phyloP scores from a whole-genome alignment of 1,140 invertebrate genomes.

The Plectus sambesii region DNA sequence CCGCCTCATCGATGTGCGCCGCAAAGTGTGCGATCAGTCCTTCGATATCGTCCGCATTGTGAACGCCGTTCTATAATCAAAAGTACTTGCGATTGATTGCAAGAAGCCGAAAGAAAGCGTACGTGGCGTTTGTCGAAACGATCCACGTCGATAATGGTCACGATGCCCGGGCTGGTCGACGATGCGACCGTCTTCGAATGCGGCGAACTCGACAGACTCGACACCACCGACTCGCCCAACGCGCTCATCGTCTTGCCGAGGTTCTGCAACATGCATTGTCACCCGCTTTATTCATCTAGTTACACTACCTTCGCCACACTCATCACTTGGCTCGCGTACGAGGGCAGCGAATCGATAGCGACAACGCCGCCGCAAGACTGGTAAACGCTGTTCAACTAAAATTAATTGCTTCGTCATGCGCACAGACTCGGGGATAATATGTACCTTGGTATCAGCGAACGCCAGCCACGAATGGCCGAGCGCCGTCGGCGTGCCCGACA shows the following conservation, averaged over 20 bases:
- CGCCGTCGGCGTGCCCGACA: conserved; percentile 68
- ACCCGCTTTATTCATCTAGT: conserved; percentile 13
- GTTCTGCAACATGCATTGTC: conserved; percentile 38
- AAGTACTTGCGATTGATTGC: background rate
- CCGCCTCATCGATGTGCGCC: conserved; percentile 72
- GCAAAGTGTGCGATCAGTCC: conserved; percentile 81
- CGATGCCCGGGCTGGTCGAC: conserved; percentile 59
- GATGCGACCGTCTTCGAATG: conserved; percentile 36
- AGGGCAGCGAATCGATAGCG: conserved; percentile 61
- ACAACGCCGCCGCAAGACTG: conserved; percentile 70
- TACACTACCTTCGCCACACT: conserved; percentile 72
- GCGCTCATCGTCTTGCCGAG: conserved; percentile 55
- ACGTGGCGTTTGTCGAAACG: too few relatives aligned
- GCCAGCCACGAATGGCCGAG: conserved; percentile 61
- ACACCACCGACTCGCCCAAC: conserved; percentile 78
- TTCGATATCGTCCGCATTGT: conserved; percentile 45
- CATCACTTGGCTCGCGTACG: conserved; percentile 84
- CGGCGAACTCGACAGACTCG: conserved; percentile 25
- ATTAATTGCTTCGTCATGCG: background rate
- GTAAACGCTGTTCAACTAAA: conserved; percentile 63
- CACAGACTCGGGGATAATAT: conserved; percentile 10
- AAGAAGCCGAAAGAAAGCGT: too few relatives aligned
- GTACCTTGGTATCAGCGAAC: conserved; percentile 63
- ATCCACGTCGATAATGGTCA: conserved; percentile 73
- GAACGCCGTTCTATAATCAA: background rate